Conservation (phyloP, 2,113 vertebrate genomes). For the Colius striatus region DNA sequence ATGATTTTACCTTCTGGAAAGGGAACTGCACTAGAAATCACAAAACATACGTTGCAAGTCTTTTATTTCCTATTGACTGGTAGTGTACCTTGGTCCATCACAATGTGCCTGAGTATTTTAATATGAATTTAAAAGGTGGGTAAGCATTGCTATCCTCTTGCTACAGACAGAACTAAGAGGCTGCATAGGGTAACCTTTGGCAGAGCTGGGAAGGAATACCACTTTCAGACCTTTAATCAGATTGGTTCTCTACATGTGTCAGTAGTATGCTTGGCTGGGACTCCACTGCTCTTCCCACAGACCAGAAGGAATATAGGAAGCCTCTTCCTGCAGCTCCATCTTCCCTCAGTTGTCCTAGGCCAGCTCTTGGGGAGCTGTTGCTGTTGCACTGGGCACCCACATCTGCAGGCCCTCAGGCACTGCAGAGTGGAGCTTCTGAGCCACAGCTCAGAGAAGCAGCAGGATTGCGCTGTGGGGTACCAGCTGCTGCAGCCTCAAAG, state of each 20-base stretch:
- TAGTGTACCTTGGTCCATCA: not conserved
- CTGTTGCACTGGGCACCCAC: fast-evolving
- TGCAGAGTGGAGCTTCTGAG: not conserved
- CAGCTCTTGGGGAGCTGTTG: not conserved
- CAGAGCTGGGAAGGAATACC: not conserved
- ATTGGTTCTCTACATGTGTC: not conserved
- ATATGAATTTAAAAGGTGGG: not conserved
- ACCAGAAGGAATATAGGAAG: not conserved
- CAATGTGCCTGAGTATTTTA: not conserved
- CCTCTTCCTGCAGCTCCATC: not conserved
- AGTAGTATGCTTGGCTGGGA: not conserved
- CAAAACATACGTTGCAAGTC: not conserved
- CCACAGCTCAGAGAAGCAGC: not conserved
- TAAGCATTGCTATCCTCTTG: not conserved
- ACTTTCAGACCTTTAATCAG: not conserved
- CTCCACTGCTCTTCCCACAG: not conserved
- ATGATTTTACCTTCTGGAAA: not conserved
- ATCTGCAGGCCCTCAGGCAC: not conserved
- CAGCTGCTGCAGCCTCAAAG: not conserved
- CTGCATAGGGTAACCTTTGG: not conserved
- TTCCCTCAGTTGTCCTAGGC: not conserved
- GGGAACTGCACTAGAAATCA: not conserved
- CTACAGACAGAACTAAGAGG: not conserved
- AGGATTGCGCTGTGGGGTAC: not conserved
- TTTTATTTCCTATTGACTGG: not conserved